Conservation (phyloP, 2,797 vertebrate genomes). For the Mormyrops boulengeri region DNA sequence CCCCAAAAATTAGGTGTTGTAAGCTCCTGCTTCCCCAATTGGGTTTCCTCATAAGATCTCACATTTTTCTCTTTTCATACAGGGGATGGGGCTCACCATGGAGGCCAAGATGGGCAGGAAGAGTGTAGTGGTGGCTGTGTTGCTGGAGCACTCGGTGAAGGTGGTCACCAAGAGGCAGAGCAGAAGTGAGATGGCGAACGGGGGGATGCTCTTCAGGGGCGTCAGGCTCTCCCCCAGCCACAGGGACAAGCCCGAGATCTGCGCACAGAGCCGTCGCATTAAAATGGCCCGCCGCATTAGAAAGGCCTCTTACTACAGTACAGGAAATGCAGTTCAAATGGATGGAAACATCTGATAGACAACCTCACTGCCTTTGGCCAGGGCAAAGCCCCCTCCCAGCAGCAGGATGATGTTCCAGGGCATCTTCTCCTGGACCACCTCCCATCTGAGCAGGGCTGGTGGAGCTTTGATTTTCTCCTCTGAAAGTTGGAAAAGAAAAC, state of each 20-base stretch:
- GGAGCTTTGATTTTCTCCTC: neutral
- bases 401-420: constrained; percentile 87
- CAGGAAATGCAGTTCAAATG: neutral
- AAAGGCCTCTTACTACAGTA: neutral
- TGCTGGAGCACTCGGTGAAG: constrained; percentile 70
- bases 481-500: neutral
- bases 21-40: neutral
- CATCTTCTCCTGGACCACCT: constrained; percentile 74
- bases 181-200: constrained; percentile 47
- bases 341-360: neutral
- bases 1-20: neutral
- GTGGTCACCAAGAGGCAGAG: constrained; percentile 53
- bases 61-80: constrained; percentile 4
- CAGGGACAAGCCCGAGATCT: constrained; percentile 55
- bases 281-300: neutral
- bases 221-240: constrained; percentile 61
- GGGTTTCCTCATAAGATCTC: neutral
- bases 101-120: constrained; percentile 66
- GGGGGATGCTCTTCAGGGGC: constrained; percentile 51
- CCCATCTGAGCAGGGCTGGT: constrained; percentile 53
- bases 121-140: constrained; percentile 66
- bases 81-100: neutral
- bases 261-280: neutral
- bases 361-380: constrained; percentile 88
- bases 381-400: constrained; percentile 85